Conservation (phyloP, 2,888 invertebrate species). For the Aphidius colemani region DNA sequence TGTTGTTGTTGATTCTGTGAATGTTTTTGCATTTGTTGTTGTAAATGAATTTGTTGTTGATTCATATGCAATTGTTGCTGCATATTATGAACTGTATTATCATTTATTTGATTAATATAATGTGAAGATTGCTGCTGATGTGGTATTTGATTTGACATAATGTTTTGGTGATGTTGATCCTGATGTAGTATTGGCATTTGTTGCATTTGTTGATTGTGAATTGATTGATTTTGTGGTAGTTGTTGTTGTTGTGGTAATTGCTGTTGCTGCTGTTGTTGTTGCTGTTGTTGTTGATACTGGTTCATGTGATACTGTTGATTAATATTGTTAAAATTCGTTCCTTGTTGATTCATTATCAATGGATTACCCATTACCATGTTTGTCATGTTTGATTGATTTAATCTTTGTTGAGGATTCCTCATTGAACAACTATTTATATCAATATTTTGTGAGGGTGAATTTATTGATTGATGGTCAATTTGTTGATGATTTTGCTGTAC, state of each 20-base stretch:
- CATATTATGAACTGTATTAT: constrained; percentile 46
- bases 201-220: constrained; percentile 15
- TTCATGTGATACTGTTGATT: constrained; percentile 35
- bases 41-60: constrained; percentile 41
- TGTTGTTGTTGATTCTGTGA: constrained; percentile 38
- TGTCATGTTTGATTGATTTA: constrained; percentile 51
- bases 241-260: constrained; percentile 49
- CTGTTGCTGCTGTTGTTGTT: constrained; percentile 45
- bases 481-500: constrained; percentile 52
- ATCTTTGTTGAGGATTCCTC: constrained; percentile 50
- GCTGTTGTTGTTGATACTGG: constrained; percentile 43
- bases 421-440: constrained; percentile 43
- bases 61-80: constrained; percentile 49
- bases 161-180: constrained; percentile 47
- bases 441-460: constrained; percentile 47
- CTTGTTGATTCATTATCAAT: constrained; percentile 54
- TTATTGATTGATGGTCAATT: constrained; percentile 49
- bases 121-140: constrained; percentile 49
- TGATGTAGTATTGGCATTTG: constrained; percentile 44
- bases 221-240: constrained; percentile 40
- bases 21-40: constrained; percentile 37
- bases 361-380: constrained; percentile 55
- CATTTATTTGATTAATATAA: constrained; percentile 50
- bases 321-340: constrained; percentile 45
- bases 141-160: constrained; percentile 47